These are phyloP conservation scores for Phrynocephalus guinanensis DNA, from an alignment of 2,797 vertebrate species.

Conservation along the genomic window DNA sequence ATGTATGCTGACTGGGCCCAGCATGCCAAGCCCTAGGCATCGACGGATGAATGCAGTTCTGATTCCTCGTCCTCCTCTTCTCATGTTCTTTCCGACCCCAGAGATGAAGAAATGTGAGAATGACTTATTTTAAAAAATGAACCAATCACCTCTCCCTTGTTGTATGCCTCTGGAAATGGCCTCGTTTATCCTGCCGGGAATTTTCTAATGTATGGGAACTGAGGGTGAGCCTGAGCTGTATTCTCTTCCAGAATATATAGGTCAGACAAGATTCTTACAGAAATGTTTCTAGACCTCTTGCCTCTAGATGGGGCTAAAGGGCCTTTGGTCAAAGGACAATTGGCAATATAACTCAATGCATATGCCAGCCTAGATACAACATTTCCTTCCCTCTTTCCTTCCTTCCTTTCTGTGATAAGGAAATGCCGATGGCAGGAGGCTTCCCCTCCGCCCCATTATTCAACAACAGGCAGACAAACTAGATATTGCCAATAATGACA, in stretches of 20 bases:
- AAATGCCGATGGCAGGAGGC: neutral
- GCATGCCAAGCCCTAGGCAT: too few relatives aligned
- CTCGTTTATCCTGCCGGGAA: neutral
- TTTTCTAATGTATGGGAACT: neutral
- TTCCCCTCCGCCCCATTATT: neutral
- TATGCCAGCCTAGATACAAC: neutral
- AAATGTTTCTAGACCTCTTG: slow-evolving; percentile 14
- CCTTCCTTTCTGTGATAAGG: neutral
- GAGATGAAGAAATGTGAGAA: too few relatives aligned
- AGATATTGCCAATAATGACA: neutral
- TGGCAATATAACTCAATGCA: neutral
- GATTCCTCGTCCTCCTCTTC: too few relatives aligned
- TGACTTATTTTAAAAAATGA: too few relatives aligned
- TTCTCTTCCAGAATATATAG: neutral
- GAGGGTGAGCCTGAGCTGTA: neutral
- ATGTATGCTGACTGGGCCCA: neutral
- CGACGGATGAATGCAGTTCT: too few relatives aligned
- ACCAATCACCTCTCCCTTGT: too few relatives aligned
- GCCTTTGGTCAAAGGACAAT: neutral
- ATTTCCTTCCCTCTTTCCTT: neutral
- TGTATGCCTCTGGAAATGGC: neutral
- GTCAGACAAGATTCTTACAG: neutral
- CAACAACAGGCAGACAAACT: neutral
- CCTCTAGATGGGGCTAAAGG: slow-evolving; percentile 55
- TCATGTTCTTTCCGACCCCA: too few relatives aligned